phyloP scores from a whole-genome alignment of 2,113 vertebrate species.

The Dendrocopos noguchii region DNA sequence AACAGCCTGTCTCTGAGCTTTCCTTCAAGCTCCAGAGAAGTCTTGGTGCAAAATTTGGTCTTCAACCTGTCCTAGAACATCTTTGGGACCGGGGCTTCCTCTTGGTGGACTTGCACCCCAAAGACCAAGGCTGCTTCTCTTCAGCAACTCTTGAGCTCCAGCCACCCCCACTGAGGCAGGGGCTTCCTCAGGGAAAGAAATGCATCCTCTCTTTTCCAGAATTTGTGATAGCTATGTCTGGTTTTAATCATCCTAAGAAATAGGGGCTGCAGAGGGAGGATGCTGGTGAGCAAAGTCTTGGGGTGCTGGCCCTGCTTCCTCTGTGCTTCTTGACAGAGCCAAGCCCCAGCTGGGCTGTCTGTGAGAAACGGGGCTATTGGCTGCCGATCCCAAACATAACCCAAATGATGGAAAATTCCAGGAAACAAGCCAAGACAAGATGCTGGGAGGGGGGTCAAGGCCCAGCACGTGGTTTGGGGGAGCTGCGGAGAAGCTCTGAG shows the following conservation, averaged over 20 bases:
- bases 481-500: neutral
- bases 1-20: neutral
- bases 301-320: neutral
- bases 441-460: neutral
- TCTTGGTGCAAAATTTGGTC: neutral
- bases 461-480: neutral
- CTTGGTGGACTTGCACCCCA: neutral
- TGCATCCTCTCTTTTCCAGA: neutral
- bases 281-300: neutral
- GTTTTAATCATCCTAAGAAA: neutral
- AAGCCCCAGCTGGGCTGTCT: slow-evolving; percentile 30
- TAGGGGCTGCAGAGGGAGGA: neutral
- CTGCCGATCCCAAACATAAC: slow-evolving; percentile 45
- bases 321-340: neutral
- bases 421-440: slow-evolving; percentile 50
- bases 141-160: neutral
- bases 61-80: neutral
- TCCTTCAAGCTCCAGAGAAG: neutral
- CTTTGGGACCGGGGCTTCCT: neutral
- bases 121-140: neutral
- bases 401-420: slow-evolving; percentile 65
- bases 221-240: neutral
- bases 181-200: neutral
- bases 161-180: neutral
- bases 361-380: slow-evolving; percentile 48